Evolutionary conservation across 2,113 vertebrate species (phyloP).

Genomic region (Triplophysa dalaica): DNA sequence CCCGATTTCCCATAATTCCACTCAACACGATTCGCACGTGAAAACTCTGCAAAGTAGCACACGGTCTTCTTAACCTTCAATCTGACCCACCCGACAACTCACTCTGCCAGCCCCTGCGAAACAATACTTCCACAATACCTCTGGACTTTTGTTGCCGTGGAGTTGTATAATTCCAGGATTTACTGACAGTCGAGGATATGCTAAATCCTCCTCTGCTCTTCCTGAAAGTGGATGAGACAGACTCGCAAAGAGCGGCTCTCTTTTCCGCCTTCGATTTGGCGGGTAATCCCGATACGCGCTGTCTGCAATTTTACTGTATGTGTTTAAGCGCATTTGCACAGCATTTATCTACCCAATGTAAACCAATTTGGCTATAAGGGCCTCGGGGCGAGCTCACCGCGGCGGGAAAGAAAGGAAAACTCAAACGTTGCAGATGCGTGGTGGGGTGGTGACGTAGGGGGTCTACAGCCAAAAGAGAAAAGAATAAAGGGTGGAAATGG

Average conservation of each 20-base stretch:
- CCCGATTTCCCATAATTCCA: slow-evolving; percentile 14
- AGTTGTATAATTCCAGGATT: slow-evolving; percentile 76
- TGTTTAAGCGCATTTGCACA: slow-evolving; percentile 81
- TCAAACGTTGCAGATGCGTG: slow-evolving; percentile 74
- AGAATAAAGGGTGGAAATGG: slow-evolving; percentile 62
- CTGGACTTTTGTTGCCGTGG: slow-evolving; percentile 69
- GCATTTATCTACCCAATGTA: slow-evolving; percentile 81
- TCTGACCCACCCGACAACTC: slow-evolving; percentile 52
- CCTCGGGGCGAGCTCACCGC: slow-evolving; percentile 71
- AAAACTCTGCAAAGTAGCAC: slow-evolving; percentile 21
- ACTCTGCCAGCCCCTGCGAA: slow-evolving; percentile 69
- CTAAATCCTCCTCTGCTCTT: slow-evolving; percentile 73
- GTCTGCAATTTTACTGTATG: slow-evolving; percentile 80
- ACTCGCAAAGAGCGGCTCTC: slow-evolving; percentile 73
- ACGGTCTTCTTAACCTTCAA: slow-evolving; percentile 3
- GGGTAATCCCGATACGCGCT: slow-evolving; percentile 80
- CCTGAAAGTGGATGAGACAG: slow-evolving; percentile 73
- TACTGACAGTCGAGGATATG: slow-evolving; percentile 72
- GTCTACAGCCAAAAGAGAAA: slow-evolving; percentile 56
- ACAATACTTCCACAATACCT: slow-evolving; percentile 72
- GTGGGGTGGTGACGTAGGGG: slow-evolving; percentile 50
- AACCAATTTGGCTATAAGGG: slow-evolving; percentile 81
- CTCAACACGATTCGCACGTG: neutral
- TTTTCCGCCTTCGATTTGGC: slow-evolving; percentile 70
- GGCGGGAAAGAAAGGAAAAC: slow-evolving; percentile 69